Base-by-base conservation (phyloP, 2,888 invertebrate species). In the Calameuta filiformis region DNA sequence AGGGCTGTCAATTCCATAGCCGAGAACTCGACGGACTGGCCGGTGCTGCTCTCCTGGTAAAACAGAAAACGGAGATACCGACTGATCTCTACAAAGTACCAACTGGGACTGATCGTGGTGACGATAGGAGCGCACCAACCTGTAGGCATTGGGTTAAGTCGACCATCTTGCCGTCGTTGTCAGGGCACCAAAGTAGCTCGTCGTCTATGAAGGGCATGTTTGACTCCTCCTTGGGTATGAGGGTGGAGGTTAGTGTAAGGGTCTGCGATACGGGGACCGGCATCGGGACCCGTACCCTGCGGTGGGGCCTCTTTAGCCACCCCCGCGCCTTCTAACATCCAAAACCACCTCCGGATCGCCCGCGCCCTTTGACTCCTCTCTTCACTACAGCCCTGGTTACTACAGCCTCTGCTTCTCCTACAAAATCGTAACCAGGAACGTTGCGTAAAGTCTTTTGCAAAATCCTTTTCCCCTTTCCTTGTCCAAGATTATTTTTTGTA, bases 141-240 rank as follows among this genome's bases (percentile, higher is more conserved):
- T 96, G 96, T 90, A 97, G 94, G 93, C 97, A 97, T 92, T 96
- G 95, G 87, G 97, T 96, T 91, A 97, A 94, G 92, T 97, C 97
- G 90, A 97, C 97, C 95, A 97, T 97, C 92, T 97, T 97, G 92
- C 97, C 97, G 93, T 97, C 97, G 93, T 97, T 97, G 94, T 97
- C 97, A 91, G 97, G 97, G 94, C 97, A 96, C 98, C 98, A 98
- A 92, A 96, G 93, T 89, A 97, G 94, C 92, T 98, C 97, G 94
- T 98, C 97, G 94, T 98, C 97, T 93, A 98, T 97, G 94, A 97
- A 98, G 94, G 97, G 97, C 97, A 97, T 97, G 94, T 96, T 91
- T 87, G 91, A 91, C 89, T 91, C 91, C 91, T 91, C 91, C 89
- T 91, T 91, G 88, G 91, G 91, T 84, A 91, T 89, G 84, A 91